Base-by-base conservation (phyloP, 37 sponge, comb jelly and placozoan species). In the Chondrosia reniformis region DNA sequence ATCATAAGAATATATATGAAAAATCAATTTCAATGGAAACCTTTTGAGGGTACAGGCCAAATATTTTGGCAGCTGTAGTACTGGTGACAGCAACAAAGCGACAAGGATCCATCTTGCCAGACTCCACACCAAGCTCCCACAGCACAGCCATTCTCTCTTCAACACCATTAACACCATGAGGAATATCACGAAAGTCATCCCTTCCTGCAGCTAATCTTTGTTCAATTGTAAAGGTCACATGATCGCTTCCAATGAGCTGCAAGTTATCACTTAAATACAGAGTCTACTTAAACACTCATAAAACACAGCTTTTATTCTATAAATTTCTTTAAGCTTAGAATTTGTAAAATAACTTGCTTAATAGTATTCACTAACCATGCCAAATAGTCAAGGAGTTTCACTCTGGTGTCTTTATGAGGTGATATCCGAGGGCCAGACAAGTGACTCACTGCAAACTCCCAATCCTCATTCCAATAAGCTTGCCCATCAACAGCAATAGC, bases 81-180 rank as follows among this genome's bases (percentile, higher is more conserved):
- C 92, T 91, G 42, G 95, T 95, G 3, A 88, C 89, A 46, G 83
- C 91, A 63, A 95, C 95, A 86, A 77, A 95, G 6, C 92, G 85
- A 83, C 95, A 95, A 2, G 89, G 79, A 46, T 88, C 89, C 89
- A 95, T 92, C 67, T 88, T 91, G 0, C 95, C 95, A 56, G 88
- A 55, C 32, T 85, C 85, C 86, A 91, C 91, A n/a, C 95, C 95
- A 56, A 89, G 91, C 76, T 95, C 95, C 95, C 95, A 95, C 10
- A 95, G 55, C 33, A 95, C 89, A 13, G 85, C 80, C 92, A 95
- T 85, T 17, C 95, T 33, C 45, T 95, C 95, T 66, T 95, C 95
- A 7, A 95, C 89, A 25, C 94, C 95, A 72, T 95, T 95, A 21
- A 95, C 95, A 55, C 95, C 95, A 83, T 95, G 91, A 0, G 95